Base-by-base conservation (phyloP, 2,888 invertebrate genomes). In the Anoplius nigerrimus region DNA sequence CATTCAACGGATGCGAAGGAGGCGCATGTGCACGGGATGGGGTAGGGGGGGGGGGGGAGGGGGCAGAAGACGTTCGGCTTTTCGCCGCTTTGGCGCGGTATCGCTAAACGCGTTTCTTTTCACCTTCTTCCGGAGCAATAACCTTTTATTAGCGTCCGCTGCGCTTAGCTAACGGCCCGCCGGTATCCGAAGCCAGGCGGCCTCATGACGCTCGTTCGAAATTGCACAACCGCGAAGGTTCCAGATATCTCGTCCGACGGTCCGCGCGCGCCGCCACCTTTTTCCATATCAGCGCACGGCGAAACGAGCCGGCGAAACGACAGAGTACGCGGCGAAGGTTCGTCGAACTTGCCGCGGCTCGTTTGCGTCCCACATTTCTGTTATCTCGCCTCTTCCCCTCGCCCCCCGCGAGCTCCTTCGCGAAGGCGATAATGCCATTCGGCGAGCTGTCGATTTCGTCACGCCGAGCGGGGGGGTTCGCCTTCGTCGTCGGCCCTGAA, bases 211-310 rank as follows among this genome's bases (percentile, higher is more conserved):
- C 72, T 75, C 66, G 52, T 62, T 60, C 21, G 52, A 69, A 74
- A 78, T 78, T 76, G 69, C 69, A 70, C 74, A 78, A 78, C 69
- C 68, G 61, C 34, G 34, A 34, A n/a, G n/a, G n/a, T n/a, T 34
- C 51, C 21, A 71, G 55, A 53, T 63, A 77, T 74, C 63, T 63
- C 66, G 62, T 58, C 62, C 54, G n/a, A n/a, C n/a, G n/a, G n/a
- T n/a, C n/a, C n/a, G n/a, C n/a, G 34, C 34, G 6, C 4, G 6
- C 34, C 34, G 34, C 34, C 11, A 34, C 34, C 34, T 34, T 34
- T n/a, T 34, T 34, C 34, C 34, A 34, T 34, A 34, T 34, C 34
- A 34, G 11, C 34, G 34, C 4, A n/a, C n/a, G 3, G 16, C 16
- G 16, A 16, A 48, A 48, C 18, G n/a, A 18, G 42, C 42, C 8